Evolutionary conservation across 2,113 vertebrate species (phyloP).

Genomic region (Peucedramus taeniatus): DNA sequence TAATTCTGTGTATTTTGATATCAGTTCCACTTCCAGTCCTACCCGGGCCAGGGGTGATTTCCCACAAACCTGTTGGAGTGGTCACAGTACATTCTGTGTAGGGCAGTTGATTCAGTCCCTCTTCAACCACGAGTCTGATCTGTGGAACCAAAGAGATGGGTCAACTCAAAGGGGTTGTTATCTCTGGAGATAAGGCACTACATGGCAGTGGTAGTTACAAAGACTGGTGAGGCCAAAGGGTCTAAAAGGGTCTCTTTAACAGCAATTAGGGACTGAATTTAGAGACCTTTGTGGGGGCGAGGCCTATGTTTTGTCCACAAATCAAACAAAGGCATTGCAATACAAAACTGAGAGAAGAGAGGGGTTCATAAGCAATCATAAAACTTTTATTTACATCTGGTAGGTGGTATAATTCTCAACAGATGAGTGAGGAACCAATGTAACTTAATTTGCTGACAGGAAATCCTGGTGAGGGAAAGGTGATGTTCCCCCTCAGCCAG

Average conservation of each 20-base stretch:
- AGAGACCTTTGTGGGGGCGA: background rate
- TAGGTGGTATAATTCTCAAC: background rate
- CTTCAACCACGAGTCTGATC: constrained; percentile 98
- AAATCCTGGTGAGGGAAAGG: background rate
- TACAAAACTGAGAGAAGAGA: background rate
- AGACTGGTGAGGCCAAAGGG: background rate
- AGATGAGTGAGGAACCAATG: background rate
- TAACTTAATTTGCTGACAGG: background rate
- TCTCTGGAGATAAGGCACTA: background rate
- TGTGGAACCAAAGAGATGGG: constrained; percentile 57
- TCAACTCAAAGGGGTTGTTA: background rate
- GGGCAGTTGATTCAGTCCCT: constrained; percentile 95
- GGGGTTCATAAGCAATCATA: background rate
- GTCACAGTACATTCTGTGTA: constrained; percentile 96
- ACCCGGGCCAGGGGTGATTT: background rate
- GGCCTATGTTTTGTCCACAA: background rate
- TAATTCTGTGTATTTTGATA: rapidly evolving
- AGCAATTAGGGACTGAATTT: background rate
- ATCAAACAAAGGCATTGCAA: background rate
- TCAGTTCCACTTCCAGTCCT: background rate
- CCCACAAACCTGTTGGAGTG: constrained; percentile 88
- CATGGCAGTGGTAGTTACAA: background rate
- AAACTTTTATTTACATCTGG: background rate
- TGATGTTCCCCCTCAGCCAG: background rate
- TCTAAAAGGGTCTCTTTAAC: background rate